Evolutionary conservation across 2,797 vertebrate genomes (phyloP), one percentile per base, ranked within the genome.

Genomic region (Rallus crepitans): DNA sequence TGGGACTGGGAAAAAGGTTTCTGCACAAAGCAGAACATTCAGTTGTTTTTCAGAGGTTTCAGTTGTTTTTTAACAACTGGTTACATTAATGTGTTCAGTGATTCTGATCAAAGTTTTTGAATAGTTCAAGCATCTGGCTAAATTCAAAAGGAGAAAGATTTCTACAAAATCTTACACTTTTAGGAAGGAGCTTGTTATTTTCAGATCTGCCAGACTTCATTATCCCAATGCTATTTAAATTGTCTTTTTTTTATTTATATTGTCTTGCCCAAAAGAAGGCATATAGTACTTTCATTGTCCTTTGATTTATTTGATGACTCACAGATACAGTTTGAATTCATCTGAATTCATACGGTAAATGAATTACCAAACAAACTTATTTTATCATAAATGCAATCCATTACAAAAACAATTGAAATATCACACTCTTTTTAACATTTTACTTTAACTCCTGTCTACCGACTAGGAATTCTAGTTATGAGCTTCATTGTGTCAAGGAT

Each of bases 401-500:
- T 66, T 93, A 81, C 56, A 95, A 64, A 68, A 87, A 31, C 31
- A 95, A 77, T 25, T 31, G 53, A 96, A 95, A 96, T 45, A 83
- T 47, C 25, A 77, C n/a, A 90, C 52, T 71, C 47, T 31, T 47
- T 92, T 81, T 19, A 65, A 94, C 66, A 84, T 37, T 89, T 82
- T 65, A 33, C 21, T 42, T 42, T 42, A 56, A 50, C 24, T 95
- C 81, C 90, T 82, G 93, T 60, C 69, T 90, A 37, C 35, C 68
- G 89, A 64, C 63, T 85, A 88, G 77, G 83, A 96, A 95, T 84
- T 78, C 93, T 93, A 91, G 57, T 84, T 96, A 94, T 7, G 31
- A 94, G 66, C 84, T 97, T 79, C 87, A 93, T 28, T 95, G 93
- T 93, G 80, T 81, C 93, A 96, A 97, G 93, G 96, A 98, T 93